Conservation (phyloP, 2,888 invertebrate genomes). For the Orthosia gothica region DNA sequence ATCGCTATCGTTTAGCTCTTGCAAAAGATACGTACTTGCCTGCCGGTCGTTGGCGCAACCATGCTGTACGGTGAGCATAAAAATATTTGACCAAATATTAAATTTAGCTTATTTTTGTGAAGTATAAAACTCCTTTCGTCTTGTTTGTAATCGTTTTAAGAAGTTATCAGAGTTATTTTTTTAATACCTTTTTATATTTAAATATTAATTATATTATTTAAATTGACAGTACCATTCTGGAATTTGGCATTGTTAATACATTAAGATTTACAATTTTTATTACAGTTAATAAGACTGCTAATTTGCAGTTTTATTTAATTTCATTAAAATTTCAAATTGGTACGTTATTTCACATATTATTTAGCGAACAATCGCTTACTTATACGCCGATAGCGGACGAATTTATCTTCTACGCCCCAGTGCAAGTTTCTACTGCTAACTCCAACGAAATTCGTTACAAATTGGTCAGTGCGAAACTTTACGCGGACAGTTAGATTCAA, state of each 20-base stretch:
- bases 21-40: no score
- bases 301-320: neutral
- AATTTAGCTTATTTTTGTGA: no score
- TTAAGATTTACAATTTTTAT: slow-evolving; percentile 16
- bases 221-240: slow-evolving; percentile 55
- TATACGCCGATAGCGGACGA: slow-evolving; percentile 35
- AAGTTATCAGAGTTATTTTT: no score
- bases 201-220: slow-evolving; percentile 43
- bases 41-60: no score
- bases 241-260: slow-evolving; percentile 56
- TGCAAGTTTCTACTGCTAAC: slow-evolving; percentile 52
- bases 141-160: no score
- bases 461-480: slow-evolving; percentile 60
- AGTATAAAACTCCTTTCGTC: no score
- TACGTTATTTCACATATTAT: slow-evolving; percentile 28
- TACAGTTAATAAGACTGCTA: slow-evolving; percentile 14
- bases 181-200: no score
- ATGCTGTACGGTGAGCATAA: no score
- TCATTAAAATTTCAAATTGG: slow-evolving; percentile 31
- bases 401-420: slow-evolving; percentile 41
- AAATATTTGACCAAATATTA: no score
- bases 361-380: slow-evolving; percentile 57
- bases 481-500: slow-evolving; percentile 40
- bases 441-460: slow-evolving; percentile 44
- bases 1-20: no score